Conservation (phyloP, 1,140 invertebrate species). For the Drosophila sproati region DNA sequence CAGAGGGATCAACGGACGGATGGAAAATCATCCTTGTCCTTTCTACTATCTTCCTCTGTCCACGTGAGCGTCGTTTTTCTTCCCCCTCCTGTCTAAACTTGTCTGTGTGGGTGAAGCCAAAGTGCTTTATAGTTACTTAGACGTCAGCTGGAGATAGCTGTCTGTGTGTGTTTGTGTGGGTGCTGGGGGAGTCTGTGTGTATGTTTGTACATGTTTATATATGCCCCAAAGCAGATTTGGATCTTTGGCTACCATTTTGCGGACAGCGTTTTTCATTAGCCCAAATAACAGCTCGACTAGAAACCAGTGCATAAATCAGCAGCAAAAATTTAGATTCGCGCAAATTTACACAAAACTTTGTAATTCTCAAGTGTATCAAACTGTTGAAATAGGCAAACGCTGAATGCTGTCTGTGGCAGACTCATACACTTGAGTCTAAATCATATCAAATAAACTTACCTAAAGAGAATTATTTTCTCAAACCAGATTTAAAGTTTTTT, state of each 20-base stretch:
- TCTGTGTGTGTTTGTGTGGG: too few relatives aligned
- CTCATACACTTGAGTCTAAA: not conserved
- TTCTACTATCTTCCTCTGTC: not conserved
- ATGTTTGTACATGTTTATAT: conserved; percentile 50
- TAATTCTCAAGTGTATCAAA: conserved; percentile 32
- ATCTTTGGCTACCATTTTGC: conserved; percentile 38
- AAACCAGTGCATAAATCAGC: conserved; percentile 42
- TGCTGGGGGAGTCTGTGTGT: not conserved
- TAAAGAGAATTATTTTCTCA: too few relatives aligned
- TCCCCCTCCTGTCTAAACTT: conserved; percentile 19
- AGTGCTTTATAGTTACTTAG: conserved; percentile 59
- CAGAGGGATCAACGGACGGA: not conserved
- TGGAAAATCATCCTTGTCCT: not conserved
- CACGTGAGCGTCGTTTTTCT: conserved; percentile 37
- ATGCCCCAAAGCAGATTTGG: conserved; percentile 34
- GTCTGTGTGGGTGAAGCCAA: conserved; percentile 19
- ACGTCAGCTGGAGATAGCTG: conserved; percentile 15
- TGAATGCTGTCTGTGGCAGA: conserved; percentile 9
- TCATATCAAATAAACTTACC: too few relatives aligned
- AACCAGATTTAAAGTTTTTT: too few relatives aligned
- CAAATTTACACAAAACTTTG: conserved; percentile 28
- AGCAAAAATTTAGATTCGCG: conserved; percentile 9
- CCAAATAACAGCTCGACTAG: conserved; percentile 35
- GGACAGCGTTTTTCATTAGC: conserved; percentile 62
- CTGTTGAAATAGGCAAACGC: conserved; percentile 26